Evolutionary conservation across 2,113 vertebrate species (phyloP).

Genomic region (Montifringilla adamsi): DNA sequence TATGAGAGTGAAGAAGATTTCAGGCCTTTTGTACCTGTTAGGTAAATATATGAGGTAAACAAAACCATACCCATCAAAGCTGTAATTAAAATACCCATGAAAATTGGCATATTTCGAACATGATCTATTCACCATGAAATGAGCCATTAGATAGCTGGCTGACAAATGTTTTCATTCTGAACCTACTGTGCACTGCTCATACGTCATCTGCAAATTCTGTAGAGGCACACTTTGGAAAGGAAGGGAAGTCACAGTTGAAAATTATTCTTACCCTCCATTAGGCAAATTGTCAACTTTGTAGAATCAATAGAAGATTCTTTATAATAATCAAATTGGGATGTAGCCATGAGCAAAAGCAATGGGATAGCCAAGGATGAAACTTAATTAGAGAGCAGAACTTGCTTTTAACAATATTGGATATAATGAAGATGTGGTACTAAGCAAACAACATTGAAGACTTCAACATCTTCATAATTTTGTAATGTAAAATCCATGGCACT

Average conservation of each 20-base stretch:
- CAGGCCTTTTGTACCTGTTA: background rate
- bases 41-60: conserved; percentile 19
- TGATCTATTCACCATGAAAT: background rate
- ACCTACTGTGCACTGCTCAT: background rate
- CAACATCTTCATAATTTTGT: background rate
- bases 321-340: conserved; percentile 11
- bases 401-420: background rate
- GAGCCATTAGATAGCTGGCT: conserved; percentile 25
- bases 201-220: conserved; percentile 33
- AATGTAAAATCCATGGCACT: background rate
- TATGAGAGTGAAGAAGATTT: background rate
- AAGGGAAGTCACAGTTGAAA: conserved; percentile 9
- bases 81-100: conserved; percentile 33
- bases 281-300: conserved; percentile 45
- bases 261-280: conserved; percentile 61
- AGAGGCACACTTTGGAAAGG: conserved; percentile 20
- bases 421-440: background rate
- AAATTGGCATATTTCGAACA: conserved; percentile 5
- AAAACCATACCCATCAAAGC: background rate
- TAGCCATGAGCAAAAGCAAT: conserved; percentile 31
- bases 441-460: background rate
- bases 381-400: conserved; percentile 37
- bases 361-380: background rate
- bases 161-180: conserved; percentile 34
- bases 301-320: conserved; percentile 42